Percentiles rank a stretch among this genome's conserved stretches.
These are phyloP conservation scores for Thecocarcelia acutangulata DNA, from an alignment of 2,888 invertebrate species.

Conservation along the genomic window DNA sequence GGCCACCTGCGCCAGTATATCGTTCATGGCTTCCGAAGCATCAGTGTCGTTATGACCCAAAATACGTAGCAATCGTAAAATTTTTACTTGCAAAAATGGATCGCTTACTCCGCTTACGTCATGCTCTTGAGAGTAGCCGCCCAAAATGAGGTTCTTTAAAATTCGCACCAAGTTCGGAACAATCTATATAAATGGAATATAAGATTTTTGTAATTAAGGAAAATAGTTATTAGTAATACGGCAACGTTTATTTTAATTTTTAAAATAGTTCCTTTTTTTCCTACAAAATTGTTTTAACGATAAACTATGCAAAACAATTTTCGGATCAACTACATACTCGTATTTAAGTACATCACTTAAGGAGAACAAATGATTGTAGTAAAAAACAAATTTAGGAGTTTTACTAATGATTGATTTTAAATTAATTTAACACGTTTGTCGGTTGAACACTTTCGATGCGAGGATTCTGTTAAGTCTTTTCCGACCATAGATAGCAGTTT, in stretches of 20 bases:
- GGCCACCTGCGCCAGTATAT: slow-evolving; percentile 99
- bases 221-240: neutral
- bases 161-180: slow-evolving; percentile 99
- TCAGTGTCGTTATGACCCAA: slow-evolving; percentile 97
- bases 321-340: neutral
- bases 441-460: no score
- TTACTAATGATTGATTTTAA: no score
- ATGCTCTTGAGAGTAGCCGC: slow-evolving; percentile 99
- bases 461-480: no score
- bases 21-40: slow-evolving; percentile 99
- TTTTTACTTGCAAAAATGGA: slow-evolving; percentile 99
- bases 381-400: no score
- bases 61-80: slow-evolving; percentile 95
- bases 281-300: neutral
- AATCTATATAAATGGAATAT: slow-evolving; percentile 85
- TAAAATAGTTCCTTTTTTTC: neutral
- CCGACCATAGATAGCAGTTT: no score
- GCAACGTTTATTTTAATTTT: neutral
- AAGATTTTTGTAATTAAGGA: neutral
- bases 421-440: no score
- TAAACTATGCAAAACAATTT: neutral
- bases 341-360: no score
- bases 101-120: slow-evolving; percentile 99
- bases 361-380: no score
- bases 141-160: slow-evolving; percentile 98